Base-by-base conservation (phyloP, 2,113 vertebrate genomes). In the Ciconia boyciana region DNA sequence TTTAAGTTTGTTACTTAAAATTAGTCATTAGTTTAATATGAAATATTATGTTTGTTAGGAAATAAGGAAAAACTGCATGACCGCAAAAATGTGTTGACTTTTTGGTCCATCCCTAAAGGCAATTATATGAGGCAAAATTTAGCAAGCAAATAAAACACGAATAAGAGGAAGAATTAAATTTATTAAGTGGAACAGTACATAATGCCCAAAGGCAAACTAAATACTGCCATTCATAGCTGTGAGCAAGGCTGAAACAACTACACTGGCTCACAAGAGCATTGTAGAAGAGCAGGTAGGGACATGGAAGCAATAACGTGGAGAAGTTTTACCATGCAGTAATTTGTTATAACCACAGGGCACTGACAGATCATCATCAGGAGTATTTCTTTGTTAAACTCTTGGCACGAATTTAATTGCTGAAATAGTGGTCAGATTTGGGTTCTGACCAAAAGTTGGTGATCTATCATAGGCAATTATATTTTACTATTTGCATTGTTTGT, bases 201-300 rank as follows among this genome's bases (percentile, higher is more conserved):
- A 94, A 72, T 54, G 78, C 94, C 92, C 89, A 94, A 71, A 92
- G 83, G 87, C 61, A 94, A 95, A 87, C 57, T 95, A 96, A 96
- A 91, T 82, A 61, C 54, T 68, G 31, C 75, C 90, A 81, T 93
- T 93, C 75, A 71, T 64, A 93, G 57, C 84, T 71, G 57, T 5
- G 10, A 94, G 69, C 16, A 41, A 90, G 77, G 49, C 81, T 94
- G 70, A 89, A 92, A 93, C 44, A 89, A 54, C 41, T 68, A 60
- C 31, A 43, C 13, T 72, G 24, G 36, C 83, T 91, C 72, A 89
- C 60, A 92, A 89, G 71, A 94, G 79, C 36, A 65, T 4, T 61
- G 52, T 3, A 92, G 48, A 85, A 94, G 74, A 83, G 83, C 44
- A 89, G 80, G 54, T 10, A 94, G 77, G 48, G 58, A 83, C 26